Base-by-base conservation (phyloP, 2,888 invertebrate genomes). In the Hypolimnas misippus region DNA sequence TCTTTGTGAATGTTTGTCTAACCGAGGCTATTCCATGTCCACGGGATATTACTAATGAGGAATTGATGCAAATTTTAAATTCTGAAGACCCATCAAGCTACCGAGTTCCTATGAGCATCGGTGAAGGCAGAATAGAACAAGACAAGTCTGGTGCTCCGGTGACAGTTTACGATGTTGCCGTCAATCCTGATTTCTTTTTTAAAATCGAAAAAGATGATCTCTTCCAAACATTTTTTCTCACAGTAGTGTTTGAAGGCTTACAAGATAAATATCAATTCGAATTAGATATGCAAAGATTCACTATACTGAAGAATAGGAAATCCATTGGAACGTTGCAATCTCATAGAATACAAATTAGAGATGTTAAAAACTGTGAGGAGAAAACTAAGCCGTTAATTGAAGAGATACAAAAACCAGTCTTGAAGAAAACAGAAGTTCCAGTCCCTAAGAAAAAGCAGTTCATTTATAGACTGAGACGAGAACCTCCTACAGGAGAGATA, bases 71-170 rank as follows among this genome's bases (percentile, higher is more conserved):
- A 62, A 94, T 97, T 58, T 83, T 97, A 21, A 93, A 93, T 65
- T 95, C 95, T 0, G 93, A 94, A 59, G 95, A 95, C 54, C 94
- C 95, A 0, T 93, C 94, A 3, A 93, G 93, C 51, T 98, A 94
- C 83, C 92, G 96, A 66, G 95, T 98, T 49, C 98, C 98, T 0
- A 96, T 98, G 96, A 98, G 98, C 81, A 95, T 98, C 68, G 97
- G 97, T 0, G 96, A 96, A 77, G 94, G 96, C 3, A 95, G 96
- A 71, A 93, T 93, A 5, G 97, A 97, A 76, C 85, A 90, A 19
- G 98, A 98, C 80, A 97, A 97, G 82, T 93, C 94, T 56, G 96
- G 96, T 31, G 90, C 93, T 19, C 93, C 94, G 0, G 95, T 96
- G 38, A 94, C 94, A 62, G 96, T 94, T 0, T 97, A 96, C 78